A percentile compares a stretch with the other conserved stretches of the same genome.
Evolutionary conservation across 2,797 vertebrate genomes (phyloP).

Genomic region (Pogoniulus pusillus): DNA sequence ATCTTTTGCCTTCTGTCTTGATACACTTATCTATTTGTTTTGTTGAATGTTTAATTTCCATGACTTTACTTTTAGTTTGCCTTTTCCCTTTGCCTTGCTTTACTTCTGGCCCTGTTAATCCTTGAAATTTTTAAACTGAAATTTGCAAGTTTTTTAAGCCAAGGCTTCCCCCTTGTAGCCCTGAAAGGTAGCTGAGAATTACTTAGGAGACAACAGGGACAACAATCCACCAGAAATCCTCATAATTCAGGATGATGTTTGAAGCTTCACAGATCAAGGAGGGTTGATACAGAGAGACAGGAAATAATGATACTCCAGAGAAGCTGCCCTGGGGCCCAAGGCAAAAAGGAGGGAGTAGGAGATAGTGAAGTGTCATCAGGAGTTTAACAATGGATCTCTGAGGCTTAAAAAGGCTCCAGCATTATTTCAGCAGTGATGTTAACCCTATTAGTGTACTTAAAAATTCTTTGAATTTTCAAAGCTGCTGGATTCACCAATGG

Average conservation of each 20-base stretch:
- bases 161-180: not conserved
- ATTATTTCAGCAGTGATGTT: constrained; percentile 60
- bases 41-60: not conserved
- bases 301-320: constrained; percentile 20
- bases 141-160: constrained; percentile 25
- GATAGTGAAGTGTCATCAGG: constrained; percentile 15
- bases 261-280: constrained; percentile 71
- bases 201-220: constrained; percentile 35
- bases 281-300: constrained; percentile 15
- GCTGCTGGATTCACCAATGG: constrained; percentile 48
- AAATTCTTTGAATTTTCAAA: constrained; percentile 61
- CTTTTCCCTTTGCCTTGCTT: not conserved
- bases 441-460: constrained; percentile 70
- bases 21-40: not conserved
- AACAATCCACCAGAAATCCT: not conserved
- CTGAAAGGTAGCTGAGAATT: constrained; percentile 42
- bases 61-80: not conserved
- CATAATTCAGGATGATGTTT: constrained; percentile 48
- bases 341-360: constrained; percentile 14
- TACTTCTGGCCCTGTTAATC: not conserved
- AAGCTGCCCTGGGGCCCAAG: constrained; percentile 40
- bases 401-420: constrained; percentile 38
- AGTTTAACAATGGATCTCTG: constrained; percentile 51
- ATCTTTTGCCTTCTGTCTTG: not conserved
- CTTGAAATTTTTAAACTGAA: constrained; percentile 15